phyloP scores from a whole-genome alignment of 2,797 vertebrate species.

The Micropoecilia bifurca region DNA sequence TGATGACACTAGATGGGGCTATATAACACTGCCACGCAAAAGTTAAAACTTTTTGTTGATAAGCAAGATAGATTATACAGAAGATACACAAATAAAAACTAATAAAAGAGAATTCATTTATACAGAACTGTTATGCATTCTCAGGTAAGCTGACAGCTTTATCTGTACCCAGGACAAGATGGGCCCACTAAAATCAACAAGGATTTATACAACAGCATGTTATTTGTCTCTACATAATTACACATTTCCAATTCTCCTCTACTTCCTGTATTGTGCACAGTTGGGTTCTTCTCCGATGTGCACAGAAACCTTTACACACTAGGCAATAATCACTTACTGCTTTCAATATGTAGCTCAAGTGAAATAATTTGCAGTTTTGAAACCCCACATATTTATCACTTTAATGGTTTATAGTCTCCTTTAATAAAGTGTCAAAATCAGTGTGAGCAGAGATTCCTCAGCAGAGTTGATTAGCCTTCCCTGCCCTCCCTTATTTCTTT shows the following conservation, averaged over 20 bases:
- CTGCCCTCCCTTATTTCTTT: background rate
- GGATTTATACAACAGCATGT: background rate
- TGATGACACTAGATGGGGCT: conserved; percentile 69
- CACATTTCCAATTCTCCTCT: background rate
- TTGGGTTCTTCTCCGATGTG: background rate
- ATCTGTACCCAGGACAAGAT: background rate
- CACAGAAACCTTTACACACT: background rate
- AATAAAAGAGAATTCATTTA: background rate
- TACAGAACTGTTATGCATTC: background rate
- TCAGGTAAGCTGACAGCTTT: background rate
- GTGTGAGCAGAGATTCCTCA: background rate
- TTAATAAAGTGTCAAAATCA: background rate
- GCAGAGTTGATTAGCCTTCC: background rate
- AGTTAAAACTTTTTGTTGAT: background rate
- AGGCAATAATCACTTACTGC: background rate
- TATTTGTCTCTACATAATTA: background rate
- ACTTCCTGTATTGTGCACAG: background rate
- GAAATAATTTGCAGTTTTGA: background rate
- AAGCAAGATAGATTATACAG: background rate
- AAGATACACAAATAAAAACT: background rate
- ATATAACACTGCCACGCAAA: conserved; percentile 17
- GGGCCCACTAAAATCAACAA: background rate
- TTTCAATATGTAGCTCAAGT: background rate
- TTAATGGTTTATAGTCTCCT: background rate
- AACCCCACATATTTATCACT: background rate